Evolutionary conservation across 2,113 vertebrate genomes (phyloP).

Genomic region (Microtus montanus): DNA sequence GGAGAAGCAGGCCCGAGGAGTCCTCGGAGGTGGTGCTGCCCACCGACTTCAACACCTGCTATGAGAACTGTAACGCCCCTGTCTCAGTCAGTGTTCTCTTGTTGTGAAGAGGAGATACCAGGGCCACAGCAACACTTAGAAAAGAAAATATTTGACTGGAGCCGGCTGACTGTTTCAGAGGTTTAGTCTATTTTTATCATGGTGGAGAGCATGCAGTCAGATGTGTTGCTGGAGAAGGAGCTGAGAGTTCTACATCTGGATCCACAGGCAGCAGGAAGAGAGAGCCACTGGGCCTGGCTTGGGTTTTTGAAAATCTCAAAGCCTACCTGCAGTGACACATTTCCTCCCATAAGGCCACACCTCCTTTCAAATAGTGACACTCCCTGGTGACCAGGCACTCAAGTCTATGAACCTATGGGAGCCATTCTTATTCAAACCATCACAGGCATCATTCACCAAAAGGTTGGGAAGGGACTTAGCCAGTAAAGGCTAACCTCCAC

Average conservation of each 20-base stretch:
- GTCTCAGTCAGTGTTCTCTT: not conserved
- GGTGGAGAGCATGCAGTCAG: not conserved
- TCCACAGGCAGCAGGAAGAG: not conserved
- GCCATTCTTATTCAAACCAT: not conserved
- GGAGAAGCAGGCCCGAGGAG: not conserved
- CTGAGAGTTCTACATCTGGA: not conserved
- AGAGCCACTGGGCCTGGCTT: not conserved
- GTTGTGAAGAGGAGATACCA: not conserved
- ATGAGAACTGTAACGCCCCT: not conserved
- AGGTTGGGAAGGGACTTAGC: not conserved
- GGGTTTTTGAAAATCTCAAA: not conserved
- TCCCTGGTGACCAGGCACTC: not conserved
- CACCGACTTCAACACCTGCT: not conserved
- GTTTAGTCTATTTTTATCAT: not conserved
- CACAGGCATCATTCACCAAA: not conserved
- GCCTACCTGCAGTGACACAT: not conserved
- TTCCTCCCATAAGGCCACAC: not conserved
- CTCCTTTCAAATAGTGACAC: not conserved
- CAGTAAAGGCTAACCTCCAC: too few species aligned
- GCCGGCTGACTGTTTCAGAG: not conserved
- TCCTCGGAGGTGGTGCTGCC: not conserved
- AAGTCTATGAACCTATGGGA: not conserved
- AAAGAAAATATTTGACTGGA: not conserved
- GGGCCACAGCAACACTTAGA: not conserved
- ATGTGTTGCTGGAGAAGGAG: not conserved